Conservation (phyloP, 2,113 vertebrate species). For the Puffinus mauretanicus region DNA sequence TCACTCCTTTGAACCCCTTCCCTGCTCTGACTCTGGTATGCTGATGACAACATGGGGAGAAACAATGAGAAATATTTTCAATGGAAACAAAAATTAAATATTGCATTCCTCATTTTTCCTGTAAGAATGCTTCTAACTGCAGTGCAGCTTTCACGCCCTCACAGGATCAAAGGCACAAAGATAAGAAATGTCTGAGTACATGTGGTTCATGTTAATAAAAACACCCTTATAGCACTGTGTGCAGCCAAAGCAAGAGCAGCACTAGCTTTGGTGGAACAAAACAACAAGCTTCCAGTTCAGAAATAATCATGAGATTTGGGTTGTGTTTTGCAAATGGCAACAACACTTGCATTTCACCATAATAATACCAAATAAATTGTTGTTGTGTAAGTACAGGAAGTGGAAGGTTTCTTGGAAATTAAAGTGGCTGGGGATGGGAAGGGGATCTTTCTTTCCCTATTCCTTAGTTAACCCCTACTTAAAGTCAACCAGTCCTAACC, state of each 20-base stretch:
- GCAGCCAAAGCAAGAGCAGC: neutral
- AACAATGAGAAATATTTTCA: neutral
- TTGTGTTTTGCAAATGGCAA: neutral
- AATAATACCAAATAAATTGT: neutral
- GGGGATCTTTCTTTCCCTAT: neutral
- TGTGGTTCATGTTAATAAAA: neutral
- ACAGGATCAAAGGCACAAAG: neutral
- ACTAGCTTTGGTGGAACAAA: neutral
- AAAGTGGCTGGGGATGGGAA: neutral
- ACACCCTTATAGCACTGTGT: fast-evolving
- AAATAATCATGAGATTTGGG: neutral
- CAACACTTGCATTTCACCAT: fast-evolving
- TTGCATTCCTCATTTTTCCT: neutral
- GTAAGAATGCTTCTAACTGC: neutral
- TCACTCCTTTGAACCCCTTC: neutral
- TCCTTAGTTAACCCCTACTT: neutral
- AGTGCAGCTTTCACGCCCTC: neutral
- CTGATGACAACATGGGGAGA: neutral
- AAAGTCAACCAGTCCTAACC: neutral
- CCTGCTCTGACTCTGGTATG: neutral
- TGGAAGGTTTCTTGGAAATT: fast-evolving
- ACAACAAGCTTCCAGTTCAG: neutral
- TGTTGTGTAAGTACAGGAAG: neutral
- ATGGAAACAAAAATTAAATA: neutral
- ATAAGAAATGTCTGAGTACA: neutral